phyloP scores from a whole-genome alignment of 2,113 vertebrate species.

The Antechinus stuartii region DNA sequence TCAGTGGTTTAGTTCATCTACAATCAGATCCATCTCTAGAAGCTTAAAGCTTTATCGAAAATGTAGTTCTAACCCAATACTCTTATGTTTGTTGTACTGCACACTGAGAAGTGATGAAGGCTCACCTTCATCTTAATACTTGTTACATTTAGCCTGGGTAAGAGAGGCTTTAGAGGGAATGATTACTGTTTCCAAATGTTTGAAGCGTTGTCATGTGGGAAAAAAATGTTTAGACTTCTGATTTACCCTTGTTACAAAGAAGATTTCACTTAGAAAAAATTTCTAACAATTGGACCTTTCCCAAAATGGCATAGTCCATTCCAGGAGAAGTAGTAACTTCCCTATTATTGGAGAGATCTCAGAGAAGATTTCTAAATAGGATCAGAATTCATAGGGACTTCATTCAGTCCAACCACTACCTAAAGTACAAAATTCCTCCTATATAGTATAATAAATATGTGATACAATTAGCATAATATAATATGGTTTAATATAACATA shows the following conservation, averaged over 20 bases:
- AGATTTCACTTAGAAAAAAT: neutral
- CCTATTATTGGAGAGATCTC: neutral
- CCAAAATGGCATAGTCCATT: neutral
- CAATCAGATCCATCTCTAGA: neutral
- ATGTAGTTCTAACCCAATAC: neutral
- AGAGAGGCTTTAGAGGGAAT: neutral
- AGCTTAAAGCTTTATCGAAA: neutral
- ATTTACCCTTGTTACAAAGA: neutral
- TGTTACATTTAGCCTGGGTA: neutral
- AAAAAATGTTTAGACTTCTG: neutral
- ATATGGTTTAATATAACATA: neutral
- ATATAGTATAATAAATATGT: neutral
- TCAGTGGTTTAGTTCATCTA: neutral
- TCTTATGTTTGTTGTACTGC: neutral
- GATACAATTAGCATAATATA: neutral
- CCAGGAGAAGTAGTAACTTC: neutral
- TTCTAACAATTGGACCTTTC: neutral
- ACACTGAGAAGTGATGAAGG: neutral
- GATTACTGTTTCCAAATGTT: neutral
- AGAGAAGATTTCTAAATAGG: neutral
- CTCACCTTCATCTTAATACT: neutral
- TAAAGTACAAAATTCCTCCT: neutral
- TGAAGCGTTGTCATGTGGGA: neutral
- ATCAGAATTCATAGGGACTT: neutral
- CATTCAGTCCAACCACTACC: neutral